These are phyloP conservation scores for Rhynchophorus ferrugineus DNA, from an alignment of 1,140 invertebrate genomes.

Conservation along the genomic window DNA sequence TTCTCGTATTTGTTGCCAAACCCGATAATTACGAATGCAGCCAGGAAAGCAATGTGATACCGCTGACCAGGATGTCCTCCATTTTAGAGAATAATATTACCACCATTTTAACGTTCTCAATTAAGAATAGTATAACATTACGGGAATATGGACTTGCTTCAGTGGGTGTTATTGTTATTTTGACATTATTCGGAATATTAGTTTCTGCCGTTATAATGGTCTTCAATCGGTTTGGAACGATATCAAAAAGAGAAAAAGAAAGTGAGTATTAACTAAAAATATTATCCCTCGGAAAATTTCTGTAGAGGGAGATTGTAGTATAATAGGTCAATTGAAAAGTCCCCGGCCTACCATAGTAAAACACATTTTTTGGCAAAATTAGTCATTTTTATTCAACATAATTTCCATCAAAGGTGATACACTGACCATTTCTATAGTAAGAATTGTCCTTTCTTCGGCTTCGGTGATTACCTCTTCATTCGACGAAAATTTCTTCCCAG, in stretches of 20 bases:
- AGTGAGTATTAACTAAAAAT: conserved; percentile 10
- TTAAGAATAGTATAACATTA: conserved; percentile 24
- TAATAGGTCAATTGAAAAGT: no score
- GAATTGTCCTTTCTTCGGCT: no score
- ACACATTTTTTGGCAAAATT: no score
- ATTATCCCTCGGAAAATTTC: no score
- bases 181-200: conserved; percentile 20
- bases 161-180: conserved; percentile 16
- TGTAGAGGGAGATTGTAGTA: no score
- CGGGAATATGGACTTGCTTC: conserved; percentile 23
- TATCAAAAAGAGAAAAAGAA: conserved; percentile 12
- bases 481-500: no score
- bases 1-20: conserved; percentile 73
- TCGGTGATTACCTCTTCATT: no score
- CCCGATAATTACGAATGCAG: conserved; percentile 65
- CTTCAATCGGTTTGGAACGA: conserved; percentile 26
- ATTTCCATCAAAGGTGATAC: no score
- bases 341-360: no score
- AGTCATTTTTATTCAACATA: no score
- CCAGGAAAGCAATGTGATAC: conserved; percentile 33
- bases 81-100: conserved; percentile 46
- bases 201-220: conserved; percentile 16
- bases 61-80: conserved; percentile 36
- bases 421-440: no score
- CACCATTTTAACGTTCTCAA: conserved; percentile 26